Evolutionary conservation across 2,797 vertebrate species (phyloP), one percentile per base, ranked within the genome.

Genomic region (Acanthurus leucopareius): DNA sequence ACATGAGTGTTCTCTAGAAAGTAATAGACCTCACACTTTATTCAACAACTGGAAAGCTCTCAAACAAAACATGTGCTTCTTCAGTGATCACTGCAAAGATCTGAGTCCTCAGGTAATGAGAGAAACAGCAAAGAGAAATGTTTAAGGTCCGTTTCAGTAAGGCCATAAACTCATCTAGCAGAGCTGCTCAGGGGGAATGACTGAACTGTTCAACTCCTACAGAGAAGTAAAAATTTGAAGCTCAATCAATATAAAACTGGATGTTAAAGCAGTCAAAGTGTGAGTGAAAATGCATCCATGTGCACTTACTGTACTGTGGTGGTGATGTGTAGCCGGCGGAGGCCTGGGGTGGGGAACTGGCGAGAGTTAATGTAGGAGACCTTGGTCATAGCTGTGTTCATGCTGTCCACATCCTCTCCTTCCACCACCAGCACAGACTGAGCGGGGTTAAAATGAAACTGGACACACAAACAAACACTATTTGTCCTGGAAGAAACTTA

Each of bases 391-490:
- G 97, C 98, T 16, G 84, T 94, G 94, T 97, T 97, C 94, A 99
- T 96, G 91, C 96, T 97, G 90, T 96, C 97, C 77, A 97, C 94
- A 87, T 99, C 98, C 56, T 98, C 97, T 70, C 97, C 97, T 87
- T 99, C 97, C 94, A 99, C 97, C 79, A 98, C 97, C 92, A 99
- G 95, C 69, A 97, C 90, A 3, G 98, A 99, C 95, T 99, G 98
- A 11, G 97, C 98, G 0, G 98, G 98, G 91, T 99, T 99, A 90
- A 99, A 99, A 90, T 99, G 98, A 91, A 99, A 98, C 98, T 99
- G 89, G 69, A 61, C 32, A 79, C 62, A 88, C 15, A 78, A 48
- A 77, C 25, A 83, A 17, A 73, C 0, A 52, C 1, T 6, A 54
- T 38, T 53, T 20, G 42, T 22, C 22, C 10, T 40, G 8, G 35